Conservation (phyloP, 2,113 vertebrate species). For the Mungos mungo region DNA sequence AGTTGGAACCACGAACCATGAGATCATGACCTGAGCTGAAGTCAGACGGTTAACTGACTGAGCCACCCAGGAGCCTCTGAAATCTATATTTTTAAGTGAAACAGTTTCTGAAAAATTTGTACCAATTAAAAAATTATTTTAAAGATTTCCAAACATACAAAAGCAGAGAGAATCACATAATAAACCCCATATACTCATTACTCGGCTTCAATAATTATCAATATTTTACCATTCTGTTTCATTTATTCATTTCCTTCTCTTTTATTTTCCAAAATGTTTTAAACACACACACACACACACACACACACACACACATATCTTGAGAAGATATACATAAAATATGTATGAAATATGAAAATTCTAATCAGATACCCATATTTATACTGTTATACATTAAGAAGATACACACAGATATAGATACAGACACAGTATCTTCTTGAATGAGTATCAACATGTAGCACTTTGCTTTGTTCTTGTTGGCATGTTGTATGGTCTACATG, state of each 20-base stretch:
- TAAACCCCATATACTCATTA: neutral
- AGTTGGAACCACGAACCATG: too few relatives aligned
- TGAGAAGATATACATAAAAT: too few relatives aligned
- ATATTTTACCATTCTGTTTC: neutral
- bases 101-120: neutral
- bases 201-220: neutral
- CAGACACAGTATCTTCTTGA: neutral
- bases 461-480: neutral
- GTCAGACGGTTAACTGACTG: too few relatives aligned
- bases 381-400: neutral
- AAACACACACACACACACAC: neutral
- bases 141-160: neutral
- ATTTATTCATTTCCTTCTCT: neutral
- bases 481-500: too few relatives aligned
- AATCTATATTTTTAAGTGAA: neutral
- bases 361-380: neutral
- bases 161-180: neutral
- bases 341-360: too few relatives aligned
- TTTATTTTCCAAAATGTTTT: neutral
- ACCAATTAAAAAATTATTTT: neutral
- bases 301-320: too few relatives aligned
- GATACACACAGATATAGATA: neutral
- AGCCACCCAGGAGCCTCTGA: neutral
- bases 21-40: too few relatives aligned
- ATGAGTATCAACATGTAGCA: neutral